Base-by-base conservation (phyloP, 2,113 vertebrate species). In the Saccopteryx bilineata region DNA sequence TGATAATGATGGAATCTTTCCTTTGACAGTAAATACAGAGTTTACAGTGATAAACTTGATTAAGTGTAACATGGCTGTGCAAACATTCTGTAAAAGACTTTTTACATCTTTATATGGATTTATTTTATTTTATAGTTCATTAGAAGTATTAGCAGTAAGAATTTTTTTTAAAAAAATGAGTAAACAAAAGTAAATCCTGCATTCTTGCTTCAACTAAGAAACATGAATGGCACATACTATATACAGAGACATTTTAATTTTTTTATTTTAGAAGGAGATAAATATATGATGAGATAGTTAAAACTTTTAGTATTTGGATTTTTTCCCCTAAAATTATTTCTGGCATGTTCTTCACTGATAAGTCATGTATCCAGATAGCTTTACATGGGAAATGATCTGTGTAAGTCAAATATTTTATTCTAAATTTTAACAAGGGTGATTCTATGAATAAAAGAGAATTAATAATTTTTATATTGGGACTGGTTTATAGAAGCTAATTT, bases 51-150 rank as follows among this genome's bases (percentile, higher is more conserved):
- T 93, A 92, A 28, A 85, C 63, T 48, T 89, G 96, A 91, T 91
- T 94, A 91, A 89, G 33, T 66, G 56, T 65, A 75, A 58, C 5
- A 28, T 0, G 1, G 28, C 90, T 96, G 31, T 92, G 83, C 80
- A 96, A 96, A 65, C 71, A 66, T 90, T 87, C 71, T 89, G 63
- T 68, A 83, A 96, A 91, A 85, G 46, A 5, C 10, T 66, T 50
- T 97, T 94, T 92, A 76, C 65, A 84, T 94, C 87, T 60, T 95
- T 84, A 79, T 92, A 50, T 96, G 76, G 76, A 50, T 75, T 68
- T 68, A 90, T 81, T 90, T 78, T 95, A 46, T 75, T 97, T 97
- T 88, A 86, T 80, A 33, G 23, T 23, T 75, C 15, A 92, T 86
- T 28, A 46, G 61, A 85, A 28, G 31, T 26, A 91, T 91, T 96